A percentile compares a stretch with the other conserved stretches of the same genome.
Conservation (phyloP, 2,797 vertebrate species). For the Clarias platycephalus region DNA sequence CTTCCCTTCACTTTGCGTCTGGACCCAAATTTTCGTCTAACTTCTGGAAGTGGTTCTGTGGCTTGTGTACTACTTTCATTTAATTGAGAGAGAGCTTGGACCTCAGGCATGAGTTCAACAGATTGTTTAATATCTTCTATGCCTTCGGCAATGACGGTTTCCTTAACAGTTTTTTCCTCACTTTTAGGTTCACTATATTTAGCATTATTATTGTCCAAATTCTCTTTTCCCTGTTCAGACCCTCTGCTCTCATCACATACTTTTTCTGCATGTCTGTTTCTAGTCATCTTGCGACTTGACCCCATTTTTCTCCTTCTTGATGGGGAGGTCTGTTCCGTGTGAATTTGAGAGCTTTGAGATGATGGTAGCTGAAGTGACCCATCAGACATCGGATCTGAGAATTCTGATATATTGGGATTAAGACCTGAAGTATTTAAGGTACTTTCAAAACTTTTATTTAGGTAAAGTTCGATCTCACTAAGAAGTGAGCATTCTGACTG, state of each 20-base stretch:
- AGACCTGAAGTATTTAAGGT: conserved; percentile 1
- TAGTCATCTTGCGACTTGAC: conserved; percentile 62
- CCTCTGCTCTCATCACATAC: conserved; percentile 38
- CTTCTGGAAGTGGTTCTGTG: conserved; percentile 29
- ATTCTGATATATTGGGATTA: conserved; percentile 20
- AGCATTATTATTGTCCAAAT: conserved; percentile 34
- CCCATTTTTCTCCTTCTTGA: conserved; percentile 68
- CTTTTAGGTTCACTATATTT: conserved; percentile 26
- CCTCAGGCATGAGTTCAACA: conserved; percentile 26
- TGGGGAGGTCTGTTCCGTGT: conserved; percentile 46
- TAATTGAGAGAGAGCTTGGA: conserved; percentile 20
- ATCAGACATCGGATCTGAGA: conserved; percentile 11
- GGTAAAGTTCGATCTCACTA: conserved; percentile 43
- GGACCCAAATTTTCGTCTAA: conserved; percentile 33
- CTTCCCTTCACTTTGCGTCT: conserved; percentile 37
- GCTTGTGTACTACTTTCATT: conserved; percentile 25
- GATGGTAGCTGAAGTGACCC: conserved; percentile 18
- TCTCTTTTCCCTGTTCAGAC: conserved; percentile 24
- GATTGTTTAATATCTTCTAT: conserved; percentile 37
- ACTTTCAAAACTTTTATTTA: conserved; percentile 35
- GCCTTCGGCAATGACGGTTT: conserved; percentile 60
- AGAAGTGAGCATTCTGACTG: conserved; percentile 42
- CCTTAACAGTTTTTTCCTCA: conserved; percentile 47
- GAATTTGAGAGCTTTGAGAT: conserved; percentile 30
- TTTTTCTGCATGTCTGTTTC: conserved; percentile 38